Evolutionary conservation across 92 coral and sea anemone species (phyloP).

Genomic region (Galaxea fascicularis): DNA sequence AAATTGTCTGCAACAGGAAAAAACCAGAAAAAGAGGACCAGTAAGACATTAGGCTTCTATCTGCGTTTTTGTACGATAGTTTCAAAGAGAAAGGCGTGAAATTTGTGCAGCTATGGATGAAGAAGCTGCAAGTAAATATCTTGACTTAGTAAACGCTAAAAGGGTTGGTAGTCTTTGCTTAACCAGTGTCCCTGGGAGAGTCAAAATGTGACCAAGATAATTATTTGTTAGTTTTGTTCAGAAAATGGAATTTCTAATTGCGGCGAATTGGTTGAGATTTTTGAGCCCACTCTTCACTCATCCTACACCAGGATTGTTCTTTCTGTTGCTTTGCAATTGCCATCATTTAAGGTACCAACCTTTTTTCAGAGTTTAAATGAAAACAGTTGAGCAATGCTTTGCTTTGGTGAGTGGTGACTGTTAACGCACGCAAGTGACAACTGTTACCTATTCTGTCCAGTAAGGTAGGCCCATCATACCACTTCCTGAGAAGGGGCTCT

Average conservation of each 20-base stretch:
- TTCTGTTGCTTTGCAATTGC: too few relatives aligned
- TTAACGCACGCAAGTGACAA: neutral
- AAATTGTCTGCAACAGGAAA: conserved; percentile 73
- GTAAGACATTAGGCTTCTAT: neutral
- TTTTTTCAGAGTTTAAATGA: too few relatives aligned
- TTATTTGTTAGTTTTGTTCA: too few relatives aligned
- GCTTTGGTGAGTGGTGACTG: neutral
- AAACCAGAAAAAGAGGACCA: neutral
- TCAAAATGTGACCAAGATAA: too few relatives aligned
- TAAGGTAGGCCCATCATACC: conserved; percentile 94
- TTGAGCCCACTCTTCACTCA: too few relatives aligned
- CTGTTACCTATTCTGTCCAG: conserved; percentile 87
- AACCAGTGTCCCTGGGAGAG: too few relatives aligned
- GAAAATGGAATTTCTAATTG: too few relatives aligned
- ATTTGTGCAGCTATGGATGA: neutral
- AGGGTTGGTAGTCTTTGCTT: too few relatives aligned
- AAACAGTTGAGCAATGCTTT: too few relatives aligned
- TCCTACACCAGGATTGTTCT: too few relatives aligned
- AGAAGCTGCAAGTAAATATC: neutral
- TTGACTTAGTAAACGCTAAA: neutral
- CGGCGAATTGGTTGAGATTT: too few relatives aligned
- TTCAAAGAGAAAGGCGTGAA: neutral
- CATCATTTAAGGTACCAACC: too few relatives aligned
- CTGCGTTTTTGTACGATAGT: neutral
- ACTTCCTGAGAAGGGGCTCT: conserved; percentile 66